These are phyloP conservation scores for Drosophila parvula DNA, from an alignment of 1,140 invertebrate species.

Conservation along the genomic window DNA sequence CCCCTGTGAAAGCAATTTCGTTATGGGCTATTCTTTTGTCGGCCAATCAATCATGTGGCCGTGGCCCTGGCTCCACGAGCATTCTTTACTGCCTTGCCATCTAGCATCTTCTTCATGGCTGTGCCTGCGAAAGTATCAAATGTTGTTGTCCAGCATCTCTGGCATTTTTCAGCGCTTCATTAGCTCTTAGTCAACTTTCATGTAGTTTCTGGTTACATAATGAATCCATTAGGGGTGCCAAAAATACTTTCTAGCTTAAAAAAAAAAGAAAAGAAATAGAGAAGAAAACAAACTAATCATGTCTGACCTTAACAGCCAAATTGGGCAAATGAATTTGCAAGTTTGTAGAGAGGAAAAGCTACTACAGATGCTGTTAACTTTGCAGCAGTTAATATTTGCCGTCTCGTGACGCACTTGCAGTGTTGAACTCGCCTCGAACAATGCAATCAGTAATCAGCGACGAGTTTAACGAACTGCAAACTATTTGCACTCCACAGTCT, in stretches of 20 bases:
- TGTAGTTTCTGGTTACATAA: constrained; percentile 76
- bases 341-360: constrained; percentile 26
- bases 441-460: constrained; percentile 50
- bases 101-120: constrained; percentile 27
- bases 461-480: constrained; percentile 72
- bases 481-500: constrained; percentile 67
- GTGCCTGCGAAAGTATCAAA: constrained; percentile 48
- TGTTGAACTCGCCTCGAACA: constrained; percentile 64
- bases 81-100: constrained; percentile 33
- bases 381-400: constrained; percentile 21
- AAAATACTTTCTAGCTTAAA: constrained; percentile 70
- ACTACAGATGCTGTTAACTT: constrained; percentile 1
- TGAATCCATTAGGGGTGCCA: constrained; percentile 54
- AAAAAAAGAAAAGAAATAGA: background rate
- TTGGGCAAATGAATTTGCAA: constrained; percentile 64
- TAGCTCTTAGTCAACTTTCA: constrained; percentile 62
- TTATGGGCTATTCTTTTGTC: constrained; percentile 45
- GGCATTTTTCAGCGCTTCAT: constrained; percentile 58
- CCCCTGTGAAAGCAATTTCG: constrained; percentile 75
- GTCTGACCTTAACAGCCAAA: constrained; percentile 53
- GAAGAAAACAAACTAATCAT: constrained; percentile 12
- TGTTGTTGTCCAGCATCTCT: constrained; percentile 20
- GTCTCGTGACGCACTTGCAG: constrained; percentile 74
- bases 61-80: constrained; percentile 20
- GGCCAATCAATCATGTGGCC: constrained; percentile 70